Base-by-base conservation (phyloP, 2,113 vertebrate species). In the Gnathonemus longibarbis region DNA sequence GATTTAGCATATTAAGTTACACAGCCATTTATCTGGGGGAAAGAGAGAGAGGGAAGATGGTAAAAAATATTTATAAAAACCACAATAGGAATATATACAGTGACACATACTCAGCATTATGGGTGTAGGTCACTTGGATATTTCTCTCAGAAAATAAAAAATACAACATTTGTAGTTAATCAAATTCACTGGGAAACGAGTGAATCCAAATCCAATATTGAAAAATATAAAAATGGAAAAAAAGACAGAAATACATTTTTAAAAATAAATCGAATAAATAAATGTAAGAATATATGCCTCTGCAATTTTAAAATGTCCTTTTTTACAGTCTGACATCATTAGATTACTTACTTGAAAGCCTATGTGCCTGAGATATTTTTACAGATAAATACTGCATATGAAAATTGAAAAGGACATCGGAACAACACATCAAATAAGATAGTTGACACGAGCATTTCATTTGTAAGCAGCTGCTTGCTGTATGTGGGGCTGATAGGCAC, bases 291-390 rank as follows among this genome's bases (percentile, higher is more conserved):
- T 80, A 80, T 80, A 17, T 80, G 70, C 35, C 13, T 77, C 13
- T 80, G 74, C 39, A 80, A 19, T 80, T 42, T 35, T 80, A 42
- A 80, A 42, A 80, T 80, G 74, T 42, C 15, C n/a, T 80, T 35
- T 80, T 80, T 42, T 80, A n/a, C 74, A 80, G 35, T 80, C 70
- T 42, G 74, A 80, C 15, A 80, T 80, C 74, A 80, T 80, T 80
- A 42, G 35, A 42, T 42, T 42, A 42, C 39, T 80, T 39, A 17
- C 74, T 42, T 80, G 35, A 15, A 80, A 42, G 35, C 74, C 35
- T 35, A 19, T 77, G 70, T 77, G 70, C 35, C 74, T 19, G 35
- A 80, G 74, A 80, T 80, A 42, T 80, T 80, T 77, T 80, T 42
- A 70, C 62, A 70, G 62, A 70, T 70, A 42, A 80, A 39, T 80